Evolutionary conservation across 2,797 vertebrate species (phyloP), one percentile per base, ranked within the genome.

Genomic region (Crotalus adamanteus): DNA sequence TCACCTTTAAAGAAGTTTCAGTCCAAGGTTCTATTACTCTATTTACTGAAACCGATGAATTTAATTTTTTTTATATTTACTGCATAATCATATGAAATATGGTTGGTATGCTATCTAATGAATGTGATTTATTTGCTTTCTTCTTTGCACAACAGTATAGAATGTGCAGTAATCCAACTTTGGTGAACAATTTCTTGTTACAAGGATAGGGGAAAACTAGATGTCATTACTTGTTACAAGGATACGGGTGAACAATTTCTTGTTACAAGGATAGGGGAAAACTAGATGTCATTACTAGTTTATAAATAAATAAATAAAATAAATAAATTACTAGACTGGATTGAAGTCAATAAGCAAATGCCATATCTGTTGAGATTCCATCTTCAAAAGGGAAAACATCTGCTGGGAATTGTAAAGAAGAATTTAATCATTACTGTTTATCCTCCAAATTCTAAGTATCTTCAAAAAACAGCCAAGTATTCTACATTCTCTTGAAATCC

Each of bases 381-480:
- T 47, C 65, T 88, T 55, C 31, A 11, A 53, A 9, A 61, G 85
- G 69, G 56, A 85, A 89, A 25, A 8, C 51, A 20, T 28, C 87
- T 61, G 22, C 37, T 89, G 87, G 87, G 87, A 92, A 89, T 78
- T 88, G 55, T 88, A 88, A 88, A 88, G 87, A 57, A 60, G 18
- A 83, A 88, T 59, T 42, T 78, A 92, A 92, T 92, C 87, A 88
- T 63, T 89, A 73, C 8, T 89, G 87, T 92, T 92, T 89, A 89
- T 51, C 69, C 69, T 61, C 69, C 78, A 92, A 85, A 59, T 89
- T n/a, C 42, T 85, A 83, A 89, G 37, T 92, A 26, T 56, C 42
- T 28, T 83, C 31, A 2, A 61, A 63, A 85, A 89, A 47, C 87
- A 89, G 65, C 51, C 42, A 92, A 89, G 56, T 78, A 60, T 88